Evolutionary conservation across 1,140 invertebrate species (phyloP).

Genomic region (Dinoponera quadriceps): DNA sequence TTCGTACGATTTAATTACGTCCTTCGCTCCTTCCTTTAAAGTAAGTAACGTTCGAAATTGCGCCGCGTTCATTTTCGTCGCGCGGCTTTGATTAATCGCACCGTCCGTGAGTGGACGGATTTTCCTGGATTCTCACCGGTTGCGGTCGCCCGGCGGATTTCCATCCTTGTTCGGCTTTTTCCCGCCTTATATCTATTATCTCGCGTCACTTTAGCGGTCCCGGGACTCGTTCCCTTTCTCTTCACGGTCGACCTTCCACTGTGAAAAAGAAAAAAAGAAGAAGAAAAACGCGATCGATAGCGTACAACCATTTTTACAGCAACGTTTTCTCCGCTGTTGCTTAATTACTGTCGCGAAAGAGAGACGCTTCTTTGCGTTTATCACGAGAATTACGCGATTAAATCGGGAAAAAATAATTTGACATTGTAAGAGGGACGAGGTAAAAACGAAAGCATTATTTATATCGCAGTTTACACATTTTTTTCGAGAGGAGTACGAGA

Average conservation of each 20-base stretch:
- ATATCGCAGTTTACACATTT: background rate
- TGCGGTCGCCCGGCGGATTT: slow-evolving; percentile 43
- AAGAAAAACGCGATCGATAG: background rate
- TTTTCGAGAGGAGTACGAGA: background rate
- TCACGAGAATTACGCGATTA: slow-evolving; percentile 18
- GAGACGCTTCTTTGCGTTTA: slow-evolving; percentile 2
- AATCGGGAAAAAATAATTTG: slow-evolving; percentile 11
- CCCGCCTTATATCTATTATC: slow-evolving; percentile 68
- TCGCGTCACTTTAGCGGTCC: slow-evolving; percentile 38
- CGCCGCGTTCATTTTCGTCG: slow-evolving; percentile 47
- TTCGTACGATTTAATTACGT: slow-evolving; percentile 48
- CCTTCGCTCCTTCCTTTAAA: slow-evolving; percentile 43
- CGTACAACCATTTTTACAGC: slow-evolving; percentile 25
- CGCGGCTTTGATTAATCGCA: slow-evolving; percentile 55
- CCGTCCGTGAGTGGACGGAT: slow-evolving; percentile 37
- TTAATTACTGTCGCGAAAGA: slow-evolving; percentile 32
- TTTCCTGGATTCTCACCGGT: slow-evolving; percentile 52
- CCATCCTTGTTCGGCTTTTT: slow-evolving; percentile 57
- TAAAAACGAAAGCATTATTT: slow-evolving; percentile 17
- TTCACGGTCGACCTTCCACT: slow-evolving; percentile 43
- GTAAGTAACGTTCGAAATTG: slow-evolving; percentile 51
- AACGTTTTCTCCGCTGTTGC: slow-evolving; percentile 8
- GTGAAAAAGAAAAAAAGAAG: slow-evolving; percentile 8
- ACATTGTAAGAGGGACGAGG: background rate
- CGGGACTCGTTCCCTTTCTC: slow-evolving; percentile 55